A percentile compares a stretch with the other conserved stretches of the same genome.
phyloP scores from a whole-genome alignment of 1,140 invertebrate species.

The Rhynchophorus ferrugineus region DNA sequence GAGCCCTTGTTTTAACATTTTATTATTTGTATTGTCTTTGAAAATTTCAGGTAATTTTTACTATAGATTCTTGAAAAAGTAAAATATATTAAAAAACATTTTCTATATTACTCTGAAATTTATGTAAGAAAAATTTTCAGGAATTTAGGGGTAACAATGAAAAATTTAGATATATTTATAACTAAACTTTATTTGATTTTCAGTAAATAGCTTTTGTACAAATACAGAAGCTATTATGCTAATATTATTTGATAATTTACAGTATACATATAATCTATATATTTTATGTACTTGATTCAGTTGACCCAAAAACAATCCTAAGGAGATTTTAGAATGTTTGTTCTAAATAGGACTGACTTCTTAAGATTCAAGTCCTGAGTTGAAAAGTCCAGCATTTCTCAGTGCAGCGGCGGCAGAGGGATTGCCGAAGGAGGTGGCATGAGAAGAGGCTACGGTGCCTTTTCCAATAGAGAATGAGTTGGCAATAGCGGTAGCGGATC shows the following conservation, averaged over 20 bases:
- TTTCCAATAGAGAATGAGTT: conserved; percentile 26
- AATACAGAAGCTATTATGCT: background rate
- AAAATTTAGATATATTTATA: no score
- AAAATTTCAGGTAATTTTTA: no score
- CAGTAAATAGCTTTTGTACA: background rate
- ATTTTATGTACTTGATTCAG: background rate
- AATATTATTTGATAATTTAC: background rate
- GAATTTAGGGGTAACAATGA: no score
- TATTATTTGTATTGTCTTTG: no score
- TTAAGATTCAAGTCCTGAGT: conserved; percentile 8
- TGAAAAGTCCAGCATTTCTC: conserved; percentile 20
- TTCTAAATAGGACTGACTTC: no score
- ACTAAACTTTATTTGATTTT: background rate
- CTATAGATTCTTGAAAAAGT: no score
- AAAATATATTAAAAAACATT: no score
- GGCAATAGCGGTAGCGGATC: conserved; percentile 49
- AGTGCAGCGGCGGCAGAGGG: conserved; percentile 33
- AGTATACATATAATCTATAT: background rate
- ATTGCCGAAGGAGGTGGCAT: conserved; percentile 59
- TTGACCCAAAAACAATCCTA: no score
- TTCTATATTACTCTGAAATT: no score
- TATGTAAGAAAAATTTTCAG: no score
- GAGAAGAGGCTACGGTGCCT: conserved; percentile 48
- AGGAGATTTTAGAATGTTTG: no score
- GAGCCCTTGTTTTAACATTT: no score